Percentiles rank a stretch among this genome's conserved stretches.
These are phyloP conservation scores for Batillaria attramentaria DNA, from an alignment of 1,140 invertebrate genomes.

Conservation along the genomic window DNA sequence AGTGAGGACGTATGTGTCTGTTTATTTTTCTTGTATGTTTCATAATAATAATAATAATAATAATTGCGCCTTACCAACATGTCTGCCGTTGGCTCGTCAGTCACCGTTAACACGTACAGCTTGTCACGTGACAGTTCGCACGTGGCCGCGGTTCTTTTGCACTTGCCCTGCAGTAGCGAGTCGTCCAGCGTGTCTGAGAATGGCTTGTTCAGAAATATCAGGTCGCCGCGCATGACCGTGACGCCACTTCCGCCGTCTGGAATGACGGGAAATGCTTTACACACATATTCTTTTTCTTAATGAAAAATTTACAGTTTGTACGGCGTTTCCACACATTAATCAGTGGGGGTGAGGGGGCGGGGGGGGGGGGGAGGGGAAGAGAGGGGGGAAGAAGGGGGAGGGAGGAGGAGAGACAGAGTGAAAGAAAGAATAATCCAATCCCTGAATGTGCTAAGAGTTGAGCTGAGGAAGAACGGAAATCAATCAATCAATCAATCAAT, in stretches of 20 bases:
- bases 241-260: constrained; percentile 4
- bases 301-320: no score
- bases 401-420: no score
- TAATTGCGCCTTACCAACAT: constrained; percentile 54
- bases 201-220: constrained; percentile 47
- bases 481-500: neutral
- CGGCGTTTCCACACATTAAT: no score
- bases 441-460: neutral
- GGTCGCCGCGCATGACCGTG: constrained; percentile 45
- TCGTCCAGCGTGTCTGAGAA: constrained; percentile 38
- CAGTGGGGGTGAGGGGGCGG: no score
- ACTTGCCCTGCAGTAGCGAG: constrained; percentile 42
- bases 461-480: neutral
- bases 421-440: neutral
- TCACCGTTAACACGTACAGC: constrained; percentile 51
- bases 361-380: no score
- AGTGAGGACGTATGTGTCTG: no score
- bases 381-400: no score
- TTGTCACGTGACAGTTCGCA: constrained; percentile 46
- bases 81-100: constrained; percentile 44
- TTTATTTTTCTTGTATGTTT: no score
- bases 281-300: no score
- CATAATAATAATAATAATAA: no score
- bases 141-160: constrained; percentile 36
- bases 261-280: no score